Conservation (phyloP, 2,888 invertebrate genomes). For the Mactromeris polynyma region DNA sequence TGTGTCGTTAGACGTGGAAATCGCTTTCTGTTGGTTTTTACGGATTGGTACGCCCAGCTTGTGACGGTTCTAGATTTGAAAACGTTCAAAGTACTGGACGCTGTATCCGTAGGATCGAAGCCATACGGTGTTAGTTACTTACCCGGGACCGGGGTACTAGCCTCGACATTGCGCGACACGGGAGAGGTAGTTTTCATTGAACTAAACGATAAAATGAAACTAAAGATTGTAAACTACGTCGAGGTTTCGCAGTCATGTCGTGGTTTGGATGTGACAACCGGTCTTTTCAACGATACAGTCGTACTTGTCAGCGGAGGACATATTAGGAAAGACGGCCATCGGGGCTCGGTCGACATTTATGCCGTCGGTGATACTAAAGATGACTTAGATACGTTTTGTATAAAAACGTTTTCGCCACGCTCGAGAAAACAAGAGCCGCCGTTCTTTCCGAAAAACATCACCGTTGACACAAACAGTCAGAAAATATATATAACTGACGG, state of each 20-base stretch:
- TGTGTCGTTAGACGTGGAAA: background rate
- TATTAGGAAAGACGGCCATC: background rate
- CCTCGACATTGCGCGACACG: background rate
- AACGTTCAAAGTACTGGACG: background rate
- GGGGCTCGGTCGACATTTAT: background rate
- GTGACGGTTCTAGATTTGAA: conserved; percentile 3
- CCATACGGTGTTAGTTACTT: conserved; percentile 10
- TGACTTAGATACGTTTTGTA: background rate
- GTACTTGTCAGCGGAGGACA: background rate
- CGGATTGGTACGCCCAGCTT: conserved; percentile 14
- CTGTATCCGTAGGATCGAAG: background rate
- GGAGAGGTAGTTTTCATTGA: background rate
- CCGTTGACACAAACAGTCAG: background rate
- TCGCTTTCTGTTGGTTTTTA: background rate
- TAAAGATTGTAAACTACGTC: background rate
- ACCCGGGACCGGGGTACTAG: background rate
- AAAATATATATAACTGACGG: conserved; percentile 1
- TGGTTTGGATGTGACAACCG: background rate
- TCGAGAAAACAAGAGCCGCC: background rate
- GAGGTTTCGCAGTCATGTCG: background rate
- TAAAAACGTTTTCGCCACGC: background rate
- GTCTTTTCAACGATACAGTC: background rate
- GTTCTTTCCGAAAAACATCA: conserved; percentile 21
- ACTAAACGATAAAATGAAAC: background rate
- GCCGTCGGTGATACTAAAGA: background rate